Conservation (phyloP, 2,888 invertebrate genomes). For the Eumacrocentrus americanus region DNA sequence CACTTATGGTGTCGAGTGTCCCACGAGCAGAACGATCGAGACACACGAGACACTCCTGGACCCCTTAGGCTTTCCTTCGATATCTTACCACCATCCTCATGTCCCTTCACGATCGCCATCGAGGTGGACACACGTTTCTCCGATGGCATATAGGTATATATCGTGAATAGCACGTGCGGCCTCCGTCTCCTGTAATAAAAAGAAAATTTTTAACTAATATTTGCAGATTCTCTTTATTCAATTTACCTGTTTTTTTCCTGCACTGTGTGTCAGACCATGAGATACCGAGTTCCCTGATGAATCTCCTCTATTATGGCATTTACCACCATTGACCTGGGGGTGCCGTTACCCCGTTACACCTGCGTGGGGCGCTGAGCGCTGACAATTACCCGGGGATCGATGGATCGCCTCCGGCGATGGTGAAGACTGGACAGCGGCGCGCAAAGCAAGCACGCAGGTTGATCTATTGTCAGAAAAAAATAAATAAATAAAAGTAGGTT, state of each 20-base stretch:
- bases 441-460: constrained; percentile 8
- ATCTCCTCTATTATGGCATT: too few species aligned
- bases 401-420: constrained; percentile 52
- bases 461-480: constrained; percentile 32
- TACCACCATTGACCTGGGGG: too few species aligned
- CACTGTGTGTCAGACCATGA: too few species aligned
- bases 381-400: constrained; percentile 60
- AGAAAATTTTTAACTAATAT: too few species aligned
- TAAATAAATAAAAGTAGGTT: constrained; percentile 36
- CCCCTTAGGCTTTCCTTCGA: constrained; percentile 10
- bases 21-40: constrained; percentile 42
- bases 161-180: constrained; percentile 17
- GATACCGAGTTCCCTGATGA: too few species aligned
- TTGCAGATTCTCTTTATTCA: too few species aligned
- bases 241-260: too few species aligned
- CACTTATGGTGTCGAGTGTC: constrained; percentile 55
- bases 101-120: not conserved
- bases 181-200: constrained; percentile 26
- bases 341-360: constrained; percentile 45
- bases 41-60: constrained; percentile 54
- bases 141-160: too few species aligned
- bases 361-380: constrained; percentile 58
- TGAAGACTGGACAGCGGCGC: constrained; percentile 20
- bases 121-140: not conserved
- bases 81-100: constrained; percentile 3